Evolutionary conservation across 2,797 vertebrate species (phyloP).

Genomic region (Schizopygopsis pylzovi): DNA sequence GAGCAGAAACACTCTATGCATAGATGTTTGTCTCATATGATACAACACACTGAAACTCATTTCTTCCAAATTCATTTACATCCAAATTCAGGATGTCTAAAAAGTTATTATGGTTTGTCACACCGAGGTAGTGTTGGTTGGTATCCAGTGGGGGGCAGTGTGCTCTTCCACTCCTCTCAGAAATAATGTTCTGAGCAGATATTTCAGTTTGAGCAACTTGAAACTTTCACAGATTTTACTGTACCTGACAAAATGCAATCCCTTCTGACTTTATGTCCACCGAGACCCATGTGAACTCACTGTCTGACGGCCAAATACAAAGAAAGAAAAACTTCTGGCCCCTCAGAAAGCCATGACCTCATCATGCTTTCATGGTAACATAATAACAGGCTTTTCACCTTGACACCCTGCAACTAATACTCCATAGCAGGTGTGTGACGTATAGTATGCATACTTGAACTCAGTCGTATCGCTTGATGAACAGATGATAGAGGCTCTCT

Average conservation of each 20-base stretch:
- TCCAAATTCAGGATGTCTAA: not conserved
- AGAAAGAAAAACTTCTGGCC: conserved; percentile 5
- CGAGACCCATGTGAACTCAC: conserved; percentile 60
- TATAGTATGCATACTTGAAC: conserved; percentile 19
- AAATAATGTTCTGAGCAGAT: conserved; percentile 37
- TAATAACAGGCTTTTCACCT: conserved; percentile 51
- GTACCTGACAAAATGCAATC: conserved; percentile 27
- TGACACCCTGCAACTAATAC: conserved; percentile 37
- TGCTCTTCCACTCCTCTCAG: conserved; percentile 22
- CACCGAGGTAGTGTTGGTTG: not conserved
- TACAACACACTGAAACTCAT: not conserved
- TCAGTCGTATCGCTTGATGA: not conserved
- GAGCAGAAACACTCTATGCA: not conserved
- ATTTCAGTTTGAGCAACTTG: conserved; percentile 23
- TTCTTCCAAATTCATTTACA: not conserved
- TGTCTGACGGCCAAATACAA: conserved; percentile 42
- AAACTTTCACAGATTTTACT: conserved; percentile 40
- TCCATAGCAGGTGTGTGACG: conserved; percentile 41
- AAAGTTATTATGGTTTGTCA: not conserved
- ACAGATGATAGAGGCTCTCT: not conserved
- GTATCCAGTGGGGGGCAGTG: conserved; percentile 65
- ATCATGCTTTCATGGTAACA: conserved; percentile 41
- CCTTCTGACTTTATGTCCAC: conserved; percentile 17
- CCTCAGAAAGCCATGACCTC: conserved; percentile 41
- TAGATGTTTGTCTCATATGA: not conserved